phyloP scores from a whole-genome alignment of 2,888 invertebrate genomes.

The Sicus ferrugineus region DNA sequence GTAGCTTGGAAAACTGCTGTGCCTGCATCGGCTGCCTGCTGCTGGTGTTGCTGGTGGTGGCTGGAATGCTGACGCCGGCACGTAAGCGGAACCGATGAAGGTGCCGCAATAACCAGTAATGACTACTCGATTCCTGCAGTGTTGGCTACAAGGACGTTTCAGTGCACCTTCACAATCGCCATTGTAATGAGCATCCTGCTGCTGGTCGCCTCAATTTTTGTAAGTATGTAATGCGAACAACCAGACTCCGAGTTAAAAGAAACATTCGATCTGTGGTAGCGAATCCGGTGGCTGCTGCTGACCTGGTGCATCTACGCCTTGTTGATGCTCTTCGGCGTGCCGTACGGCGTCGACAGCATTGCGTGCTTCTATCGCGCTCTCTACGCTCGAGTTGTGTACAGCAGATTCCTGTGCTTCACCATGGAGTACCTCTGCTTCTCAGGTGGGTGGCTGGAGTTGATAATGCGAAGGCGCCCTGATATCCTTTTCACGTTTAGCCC shows the following conservation, averaged over 20 bases:
- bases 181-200: neutral
- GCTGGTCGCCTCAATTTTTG: conserved; percentile 5
- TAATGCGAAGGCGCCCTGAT: neutral
- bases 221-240: neutral
- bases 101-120: neutral
- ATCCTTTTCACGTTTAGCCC: neutral
- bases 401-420: neutral
- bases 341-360: conserved; percentile 11
- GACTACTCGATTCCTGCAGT: neutral
- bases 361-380: neutral
- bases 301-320: conserved; percentile 11
- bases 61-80: neutral
- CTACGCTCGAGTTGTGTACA: neutral
- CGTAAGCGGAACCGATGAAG: neutral
- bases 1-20: neutral
- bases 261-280: neutral
- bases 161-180: neutral
- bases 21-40: neutral
- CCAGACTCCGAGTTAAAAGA: neutral
- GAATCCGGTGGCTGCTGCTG: neutral
- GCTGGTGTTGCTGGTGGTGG: neutral
- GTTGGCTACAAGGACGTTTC: neutral
- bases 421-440: neutral
- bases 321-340: conserved; percentile 3
- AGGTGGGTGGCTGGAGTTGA: neutral